phyloP scores from a whole-genome alignment of 2,888 invertebrate species.

The Mythimna vitellina region DNA sequence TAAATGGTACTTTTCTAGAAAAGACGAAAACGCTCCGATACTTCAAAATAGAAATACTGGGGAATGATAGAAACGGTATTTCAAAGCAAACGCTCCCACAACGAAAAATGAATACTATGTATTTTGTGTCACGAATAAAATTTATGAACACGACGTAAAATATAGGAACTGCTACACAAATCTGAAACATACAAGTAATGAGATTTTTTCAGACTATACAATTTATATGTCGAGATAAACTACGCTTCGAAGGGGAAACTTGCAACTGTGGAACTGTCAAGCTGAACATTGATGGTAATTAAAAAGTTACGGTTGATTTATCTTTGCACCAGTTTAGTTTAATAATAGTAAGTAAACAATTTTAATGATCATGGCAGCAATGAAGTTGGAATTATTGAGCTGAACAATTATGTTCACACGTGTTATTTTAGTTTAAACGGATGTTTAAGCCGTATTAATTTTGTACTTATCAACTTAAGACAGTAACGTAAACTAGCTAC shows the following conservation, averaged over 20 bases:
- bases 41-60: slow-evolving; percentile 60
- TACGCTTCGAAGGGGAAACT: slow-evolving; percentile 59
- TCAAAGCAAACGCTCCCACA: slow-evolving; percentile 67
- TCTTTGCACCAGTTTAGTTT: slow-evolving; percentile 1
- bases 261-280: slow-evolving; percentile 13
- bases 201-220: slow-evolving; percentile 68
- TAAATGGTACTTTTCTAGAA: background rate
- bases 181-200: slow-evolving; percentile 87
- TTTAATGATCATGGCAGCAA: slow-evolving; percentile 13
- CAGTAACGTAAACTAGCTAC: background rate
- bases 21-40: slow-evolving; percentile 75
- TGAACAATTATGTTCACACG: background rate
- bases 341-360: slow-evolving; percentile 20
- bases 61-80: slow-evolving; percentile 59
- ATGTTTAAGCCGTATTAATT: background rate
- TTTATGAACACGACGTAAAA: slow-evolving; percentile 66
- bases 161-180: slow-evolving; percentile 69
- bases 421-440: background rate
- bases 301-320: slow-evolving; percentile 36
- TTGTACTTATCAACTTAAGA: background rate
- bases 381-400: background rate
- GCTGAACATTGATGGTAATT: slow-evolving; percentile 22
- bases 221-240: slow-evolving; percentile 59
- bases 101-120: slow-evolving; percentile 52
- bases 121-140: slow-evolving; percentile 49